These are phyloP conservation scores for Scaptomyza montana DNA, from an alignment of 1,140 invertebrate genomes.

Conservation along the genomic window DNA sequence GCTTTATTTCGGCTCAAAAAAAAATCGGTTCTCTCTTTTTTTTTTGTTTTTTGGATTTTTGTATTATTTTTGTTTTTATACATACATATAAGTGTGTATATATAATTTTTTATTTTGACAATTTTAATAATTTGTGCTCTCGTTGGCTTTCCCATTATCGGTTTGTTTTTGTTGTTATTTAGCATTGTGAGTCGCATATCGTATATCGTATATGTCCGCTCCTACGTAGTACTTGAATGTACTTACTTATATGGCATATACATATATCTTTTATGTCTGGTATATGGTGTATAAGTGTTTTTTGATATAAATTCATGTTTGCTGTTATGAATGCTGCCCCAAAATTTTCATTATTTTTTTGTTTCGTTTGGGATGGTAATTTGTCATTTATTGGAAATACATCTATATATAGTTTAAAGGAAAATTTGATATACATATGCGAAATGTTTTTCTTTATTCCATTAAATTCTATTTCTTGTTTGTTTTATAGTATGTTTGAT, in stretches of 20 bases:
- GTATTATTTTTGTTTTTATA: constrained; percentile 15
- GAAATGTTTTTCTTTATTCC: neutral
- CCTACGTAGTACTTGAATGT: neutral
- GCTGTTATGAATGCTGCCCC: constrained; percentile 3
- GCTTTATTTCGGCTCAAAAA: constrained; percentile 77
- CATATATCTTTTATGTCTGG: neutral
- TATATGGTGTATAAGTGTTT: too few relatives aligned
- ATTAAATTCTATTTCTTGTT: neutral
- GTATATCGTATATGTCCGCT: neutral
- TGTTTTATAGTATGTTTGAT: neutral
- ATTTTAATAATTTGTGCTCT: constrained; percentile 27
- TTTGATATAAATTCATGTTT: constrained; percentile 57
- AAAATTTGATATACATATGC: constrained; percentile 43
- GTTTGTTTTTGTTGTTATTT: neutral
- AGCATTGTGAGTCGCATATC: neutral
- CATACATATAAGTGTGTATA: constrained; percentile 7
- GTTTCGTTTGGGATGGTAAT: constrained; percentile 1
- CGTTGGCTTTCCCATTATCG: neutral
- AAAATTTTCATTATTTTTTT: neutral
- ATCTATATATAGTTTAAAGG: constrained; percentile 42
- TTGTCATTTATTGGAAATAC: constrained; percentile 26
- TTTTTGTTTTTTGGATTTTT: constrained; percentile 37
- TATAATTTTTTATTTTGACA: constrained; percentile 24
- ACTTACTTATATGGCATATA: constrained; percentile 23
- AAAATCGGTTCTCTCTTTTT: constrained; percentile 55